Evolutionary conservation across 2,888 invertebrate genomes (phyloP).

Genomic region (Drosophila cracens): DNA sequence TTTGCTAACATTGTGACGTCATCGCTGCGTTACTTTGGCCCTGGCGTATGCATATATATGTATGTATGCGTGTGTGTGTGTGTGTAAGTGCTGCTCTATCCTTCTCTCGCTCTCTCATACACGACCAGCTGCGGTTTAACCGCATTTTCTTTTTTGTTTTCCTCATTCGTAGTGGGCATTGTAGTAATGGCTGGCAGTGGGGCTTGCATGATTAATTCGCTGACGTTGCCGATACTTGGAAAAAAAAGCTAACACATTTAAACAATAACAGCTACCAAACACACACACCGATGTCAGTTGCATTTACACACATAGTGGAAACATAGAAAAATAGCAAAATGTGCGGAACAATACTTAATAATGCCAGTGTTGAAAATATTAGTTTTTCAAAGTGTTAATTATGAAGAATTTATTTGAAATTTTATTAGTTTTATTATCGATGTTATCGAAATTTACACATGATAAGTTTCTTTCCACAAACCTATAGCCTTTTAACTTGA

Average conservation of each 20-base stretch:
- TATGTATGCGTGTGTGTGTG: constrained; percentile 30
- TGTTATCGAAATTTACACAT: not conserved
- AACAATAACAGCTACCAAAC: constrained; percentile 30
- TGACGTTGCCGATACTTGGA: constrained; percentile 64
- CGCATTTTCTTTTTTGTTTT: constrained; percentile 60
- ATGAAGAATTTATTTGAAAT: not conserved
- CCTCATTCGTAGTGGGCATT: constrained; percentile 47
- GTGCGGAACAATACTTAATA: constrained; percentile 36
- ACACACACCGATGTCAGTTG: constrained; percentile 34
- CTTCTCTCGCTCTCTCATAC: constrained; percentile 17
- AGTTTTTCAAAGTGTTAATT: not conserved
- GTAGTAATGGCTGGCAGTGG: constrained; percentile 29
- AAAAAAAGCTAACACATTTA: constrained; percentile 40
- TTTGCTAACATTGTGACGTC: constrained; percentile 61
- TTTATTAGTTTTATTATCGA: not conserved
- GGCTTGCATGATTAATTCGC: constrained; percentile 75
- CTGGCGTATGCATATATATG: constrained; percentile 47
- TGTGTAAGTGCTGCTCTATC: constrained; percentile 6
- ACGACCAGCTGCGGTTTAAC: constrained; percentile 63
- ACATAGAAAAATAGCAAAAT: constrained; percentile 50
- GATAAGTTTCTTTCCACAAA: not conserved
- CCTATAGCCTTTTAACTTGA: not conserved
- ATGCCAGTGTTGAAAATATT: constrained; percentile 1
- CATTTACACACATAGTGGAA: constrained; percentile 36
- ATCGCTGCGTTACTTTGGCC: constrained; percentile 65